Evolutionary conservation across 1,140 invertebrate species (phyloP), one percentile per base, ranked within the genome.

Genomic region (Hyles euphorbiae): DNA sequence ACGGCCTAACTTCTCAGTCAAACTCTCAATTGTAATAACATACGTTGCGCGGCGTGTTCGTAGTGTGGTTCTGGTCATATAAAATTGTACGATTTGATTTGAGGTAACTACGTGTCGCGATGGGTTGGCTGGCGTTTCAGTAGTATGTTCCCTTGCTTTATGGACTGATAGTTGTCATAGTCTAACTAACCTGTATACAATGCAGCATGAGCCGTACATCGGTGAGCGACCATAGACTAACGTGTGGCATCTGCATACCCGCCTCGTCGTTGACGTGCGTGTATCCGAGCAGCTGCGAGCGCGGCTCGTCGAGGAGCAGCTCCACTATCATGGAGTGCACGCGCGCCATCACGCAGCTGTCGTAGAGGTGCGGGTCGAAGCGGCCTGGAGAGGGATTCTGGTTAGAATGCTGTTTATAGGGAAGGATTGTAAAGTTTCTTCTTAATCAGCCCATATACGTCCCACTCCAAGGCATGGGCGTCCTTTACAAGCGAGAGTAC

Each of bases 201-300:
- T 93, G 91, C 36, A 95, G 79, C 87, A 96, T 92, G 71, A 94
- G 93, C 51, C 94, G 90, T 46, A 96, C 92, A 72, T 96, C 95
- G 34, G 90, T 93, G 3, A 96, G 87, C 0, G 95, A 94, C 95
- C 95, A 97, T 0, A 96, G 89, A 56, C 93, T 94, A 2, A 97
- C 89, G 67, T 96, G 95, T 1, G 93, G 92, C 93, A 97, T 95
- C 56, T 93, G 92, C 75, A 97, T 91, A 45, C 95, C 95, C 48
- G 93, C 93, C 71, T 96, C 94, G 75, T 97, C 96, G 66, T 96
- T 95, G 12, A 97, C 91, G 70, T 97, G 94, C 0, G 93, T 93
- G 76, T 95, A 97, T 0, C 94, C 95, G 56, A 86, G 70, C 5
- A 95, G 90, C 76, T 96, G 95, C 49, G 94, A 95, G 34, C 94